Percentiles rank a stretch among this genome's conserved stretches.
phyloP scores from a whole-genome alignment of 2,113 vertebrate species.

The Phaethornis superciliosus region DNA sequence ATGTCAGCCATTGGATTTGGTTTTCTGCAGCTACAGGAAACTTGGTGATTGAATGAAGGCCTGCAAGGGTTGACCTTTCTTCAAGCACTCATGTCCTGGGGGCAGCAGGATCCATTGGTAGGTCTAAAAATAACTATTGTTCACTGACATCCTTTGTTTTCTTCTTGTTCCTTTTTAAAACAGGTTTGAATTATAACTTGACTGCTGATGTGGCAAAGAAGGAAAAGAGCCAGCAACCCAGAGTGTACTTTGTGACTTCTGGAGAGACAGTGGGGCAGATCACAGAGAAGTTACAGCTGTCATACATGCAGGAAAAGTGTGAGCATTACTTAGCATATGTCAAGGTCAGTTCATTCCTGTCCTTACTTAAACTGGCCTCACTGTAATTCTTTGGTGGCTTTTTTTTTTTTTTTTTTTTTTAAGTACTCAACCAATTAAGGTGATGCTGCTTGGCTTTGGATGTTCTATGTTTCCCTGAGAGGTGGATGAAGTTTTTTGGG shows the following conservation, averaged over 20 bases:
- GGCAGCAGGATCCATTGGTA: not conserved
- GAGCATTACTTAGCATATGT: constrained; percentile 86
- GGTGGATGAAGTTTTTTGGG: not conserved
- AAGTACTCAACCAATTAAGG: not conserved
- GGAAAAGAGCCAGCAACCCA: constrained; percentile 83
- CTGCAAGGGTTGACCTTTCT: not conserved
- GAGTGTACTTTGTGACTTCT: constrained; percentile 86
- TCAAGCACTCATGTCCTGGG: not conserved
- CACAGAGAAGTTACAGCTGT: constrained; percentile 81
- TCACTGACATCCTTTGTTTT: constrained; percentile 31
- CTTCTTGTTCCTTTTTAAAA: constrained; percentile 36
- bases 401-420: not conserved
- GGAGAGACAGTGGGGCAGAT: constrained; percentile 85
- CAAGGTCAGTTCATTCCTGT: constrained; percentile 82
- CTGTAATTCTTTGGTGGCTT: not conserved
- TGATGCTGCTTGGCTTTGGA: not conserved
- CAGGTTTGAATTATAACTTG: constrained; percentile 91
- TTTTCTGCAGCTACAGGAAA: not conserved
- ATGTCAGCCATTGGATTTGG: not conserved
- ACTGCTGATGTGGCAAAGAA: constrained; percentile 91
- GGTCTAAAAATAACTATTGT: not conserved
- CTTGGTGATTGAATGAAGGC: constrained; percentile 11
- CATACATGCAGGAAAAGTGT: constrained; percentile 82
- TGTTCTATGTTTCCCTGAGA: not conserved
- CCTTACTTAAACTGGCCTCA: not conserved